Percentiles rank a stretch among this genome's conserved stretches.
These are phyloP conservation scores for Aurelia sp. DNA, from an alignment of 30 jellyfish, hydroid and myxozoan species.

Conservation along the genomic window DNA sequence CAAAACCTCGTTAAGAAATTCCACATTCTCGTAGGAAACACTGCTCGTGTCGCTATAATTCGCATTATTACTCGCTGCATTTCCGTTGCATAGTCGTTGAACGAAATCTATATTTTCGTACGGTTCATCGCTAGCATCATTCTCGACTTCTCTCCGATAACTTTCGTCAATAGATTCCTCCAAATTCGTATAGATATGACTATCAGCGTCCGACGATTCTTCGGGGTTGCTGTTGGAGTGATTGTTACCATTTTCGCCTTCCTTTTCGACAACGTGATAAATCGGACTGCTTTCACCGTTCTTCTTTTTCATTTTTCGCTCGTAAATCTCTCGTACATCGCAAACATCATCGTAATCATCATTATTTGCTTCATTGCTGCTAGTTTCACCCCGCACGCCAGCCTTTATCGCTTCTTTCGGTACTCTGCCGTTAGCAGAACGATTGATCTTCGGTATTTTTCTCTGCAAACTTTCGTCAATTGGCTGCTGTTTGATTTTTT, in stretches of 20 bases:
- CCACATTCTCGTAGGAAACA: slow-evolving; percentile 46
- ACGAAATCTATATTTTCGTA: slow-evolving; percentile 42
- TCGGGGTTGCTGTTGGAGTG: slow-evolving; percentile 44
- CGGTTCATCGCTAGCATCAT: slow-evolving; percentile 17
- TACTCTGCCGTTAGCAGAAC: no score
- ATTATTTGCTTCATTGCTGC: neutral
- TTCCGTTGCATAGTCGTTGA: slow-evolving; percentile 14
- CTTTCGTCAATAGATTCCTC: slow-evolving; percentile 6
- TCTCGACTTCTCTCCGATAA: neutral
- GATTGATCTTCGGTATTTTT: no score
- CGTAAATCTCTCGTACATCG: slow-evolving; percentile 40
- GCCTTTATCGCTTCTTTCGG: no score
- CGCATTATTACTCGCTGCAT: slow-evolving; percentile 7
- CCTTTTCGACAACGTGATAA: slow-evolving; percentile 23
- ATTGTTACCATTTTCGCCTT: slow-evolving; percentile 4
- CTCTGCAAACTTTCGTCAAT: no score
- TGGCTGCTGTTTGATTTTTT: no score
- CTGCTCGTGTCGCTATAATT: slow-evolving; percentile 52
- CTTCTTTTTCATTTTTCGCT: neutral
- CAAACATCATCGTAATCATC: slow-evolving; percentile 28
- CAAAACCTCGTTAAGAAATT: slow-evolving; percentile 17
- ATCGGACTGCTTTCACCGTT: slow-evolving; percentile 11
- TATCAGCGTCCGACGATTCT: slow-evolving; percentile 23
- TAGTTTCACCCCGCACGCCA: neutral
- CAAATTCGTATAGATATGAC: slow-evolving; percentile 53